These are phyloP conservation scores for Perca fluviatilis DNA, from an alignment of 2,113 vertebrate species.

Conservation along the genomic window DNA sequence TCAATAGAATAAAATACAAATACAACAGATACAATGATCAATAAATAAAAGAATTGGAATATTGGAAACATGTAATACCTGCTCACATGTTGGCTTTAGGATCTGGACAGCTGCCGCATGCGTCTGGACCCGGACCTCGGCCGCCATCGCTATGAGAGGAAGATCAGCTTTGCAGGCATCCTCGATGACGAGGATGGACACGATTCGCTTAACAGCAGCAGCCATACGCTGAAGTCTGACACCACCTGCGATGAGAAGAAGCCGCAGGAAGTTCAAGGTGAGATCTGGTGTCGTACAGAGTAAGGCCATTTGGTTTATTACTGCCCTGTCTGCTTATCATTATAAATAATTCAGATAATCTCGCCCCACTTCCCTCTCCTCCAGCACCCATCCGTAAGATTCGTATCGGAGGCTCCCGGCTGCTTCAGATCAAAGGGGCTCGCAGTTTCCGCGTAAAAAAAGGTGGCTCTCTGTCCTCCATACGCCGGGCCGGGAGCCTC, in stretches of 20 bases:
- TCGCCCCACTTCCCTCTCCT: slow-evolving; percentile 26
- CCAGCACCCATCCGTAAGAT: slow-evolving; percentile 94
- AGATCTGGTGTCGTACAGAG: neutral
- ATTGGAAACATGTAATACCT: neutral
- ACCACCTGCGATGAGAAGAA: slow-evolving; percentile 95
- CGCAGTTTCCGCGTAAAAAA: slow-evolving; percentile 99
- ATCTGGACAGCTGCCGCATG: slow-evolving; percentile 94
- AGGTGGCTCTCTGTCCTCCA: slow-evolving; percentile 97
- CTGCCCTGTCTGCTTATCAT: neutral
- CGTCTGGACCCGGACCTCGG: slow-evolving; percentile 96
- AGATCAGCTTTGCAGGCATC: slow-evolving; percentile 99
- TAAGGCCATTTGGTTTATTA: fast-evolving
- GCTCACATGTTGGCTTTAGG: slow-evolving; percentile 79
- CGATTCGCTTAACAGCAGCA: slow-evolving; percentile 98
- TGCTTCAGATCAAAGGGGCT: slow-evolving; percentile 99
- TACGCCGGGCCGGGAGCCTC: slow-evolving; percentile 96
- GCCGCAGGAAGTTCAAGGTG: slow-evolving; percentile 84
- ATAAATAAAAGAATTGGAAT: no score
- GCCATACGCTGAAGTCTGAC: slow-evolving; percentile 98
- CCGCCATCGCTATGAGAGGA: slow-evolving; percentile 96
- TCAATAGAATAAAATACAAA: no score
- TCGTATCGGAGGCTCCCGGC: slow-evolving; percentile 95
- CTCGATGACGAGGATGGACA: slow-evolving; percentile 97
- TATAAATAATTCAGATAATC: slow-evolving; percentile 30
- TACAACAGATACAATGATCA: no score